Evolutionary conservation across 1,140 invertebrate species (phyloP).

Genomic region (Carposina sasakii): DNA sequence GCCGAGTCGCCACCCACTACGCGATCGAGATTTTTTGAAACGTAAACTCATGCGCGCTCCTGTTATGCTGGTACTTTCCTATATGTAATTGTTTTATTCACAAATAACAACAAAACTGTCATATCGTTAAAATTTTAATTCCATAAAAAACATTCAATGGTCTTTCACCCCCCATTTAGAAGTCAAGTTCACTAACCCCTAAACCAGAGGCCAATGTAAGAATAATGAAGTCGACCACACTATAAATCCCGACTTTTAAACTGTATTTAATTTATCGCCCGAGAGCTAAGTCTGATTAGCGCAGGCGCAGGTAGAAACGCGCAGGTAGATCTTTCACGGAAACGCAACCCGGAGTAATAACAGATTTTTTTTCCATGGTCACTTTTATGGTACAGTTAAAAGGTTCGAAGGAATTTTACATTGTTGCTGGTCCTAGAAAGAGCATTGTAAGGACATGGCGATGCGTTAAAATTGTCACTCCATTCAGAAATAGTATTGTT

Average conservation of each 20-base stretch:
- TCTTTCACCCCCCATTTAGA: conserved; percentile 26
- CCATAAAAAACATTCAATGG: too few relatives aligned
- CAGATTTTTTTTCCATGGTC: conserved; percentile 52
- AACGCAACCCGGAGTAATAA: conserved; percentile 47
- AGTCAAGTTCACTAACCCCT: conserved; percentile 30
- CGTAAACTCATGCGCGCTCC: too few relatives aligned
- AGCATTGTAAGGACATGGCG: too few relatives aligned
- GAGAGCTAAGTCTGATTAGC: conserved; percentile 47
- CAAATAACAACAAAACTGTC: too few relatives aligned
- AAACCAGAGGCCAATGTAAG: conserved; percentile 34
- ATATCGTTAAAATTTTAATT: too few relatives aligned
- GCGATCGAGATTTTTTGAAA: too few relatives aligned
- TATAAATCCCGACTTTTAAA: conserved; percentile 44
- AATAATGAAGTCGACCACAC: conserved; percentile 49
- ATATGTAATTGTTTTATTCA: too few relatives aligned
- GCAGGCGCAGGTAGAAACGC: conserved; percentile 38
- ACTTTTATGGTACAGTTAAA: conserved; percentile 55
- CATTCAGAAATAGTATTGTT: too few relatives aligned
- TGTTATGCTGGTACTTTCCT: too few relatives aligned
- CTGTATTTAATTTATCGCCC: conserved; percentile 56
- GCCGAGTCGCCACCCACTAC: conserved; percentile 60
- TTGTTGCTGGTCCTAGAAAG: too few relatives aligned
- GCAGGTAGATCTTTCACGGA: conserved; percentile 56
- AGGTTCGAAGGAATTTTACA: too few relatives aligned
- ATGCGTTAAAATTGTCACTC: too few relatives aligned